A percentile compares a stretch with the other conserved stretches of the same genome.
These are phyloP conservation scores for Episyrphus balteatus DNA, from an alignment of 1,140 invertebrate genomes.

Conservation along the genomic window DNA sequence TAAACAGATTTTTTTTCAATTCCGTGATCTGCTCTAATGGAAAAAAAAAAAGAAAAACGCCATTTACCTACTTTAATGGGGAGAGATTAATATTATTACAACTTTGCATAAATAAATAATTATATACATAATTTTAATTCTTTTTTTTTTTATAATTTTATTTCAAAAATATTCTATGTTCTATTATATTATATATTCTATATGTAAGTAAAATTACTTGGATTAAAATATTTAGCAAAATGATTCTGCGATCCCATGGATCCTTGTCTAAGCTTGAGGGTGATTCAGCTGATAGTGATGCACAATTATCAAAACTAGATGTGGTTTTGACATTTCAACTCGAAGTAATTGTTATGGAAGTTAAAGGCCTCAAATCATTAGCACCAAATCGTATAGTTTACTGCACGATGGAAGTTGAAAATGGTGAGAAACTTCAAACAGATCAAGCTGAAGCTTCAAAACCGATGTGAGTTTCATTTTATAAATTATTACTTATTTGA, in stretches of 20 bases:
- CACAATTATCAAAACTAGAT: constrained; percentile 89
- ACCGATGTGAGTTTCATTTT: constrained; percentile 68
- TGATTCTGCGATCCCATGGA: constrained; percentile 69
- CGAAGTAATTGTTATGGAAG: constrained; percentile 98
- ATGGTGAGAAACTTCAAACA: constrained; percentile 95
- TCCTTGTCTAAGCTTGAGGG: constrained; percentile 83
- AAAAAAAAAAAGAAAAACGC: constrained; percentile 15
- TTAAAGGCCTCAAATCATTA: constrained; percentile 93
- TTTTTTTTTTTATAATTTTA: too few species aligned
- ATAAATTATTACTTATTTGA: too few species aligned
- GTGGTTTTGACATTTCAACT: constrained; percentile 93
- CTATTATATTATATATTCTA: too few species aligned
- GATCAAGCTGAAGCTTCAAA: constrained; percentile 98
- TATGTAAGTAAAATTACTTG: too few species aligned
- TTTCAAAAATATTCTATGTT: too few species aligned
- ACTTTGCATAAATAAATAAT: too few species aligned
- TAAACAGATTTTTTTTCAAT: too few species aligned
- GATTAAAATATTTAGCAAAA: constrained; percentile 10
- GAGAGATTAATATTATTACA: too few species aligned
- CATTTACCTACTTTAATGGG: too few species aligned
- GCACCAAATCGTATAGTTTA: constrained; percentile 96
- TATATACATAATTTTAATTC: too few species aligned
- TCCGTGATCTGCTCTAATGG: too few species aligned
- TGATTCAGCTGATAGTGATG: constrained; percentile 81
- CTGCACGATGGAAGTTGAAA: constrained; percentile 99